phyloP scores from a whole-genome alignment of 2,888 invertebrate genomes.

The Drosophila nr. fundita region DNA sequence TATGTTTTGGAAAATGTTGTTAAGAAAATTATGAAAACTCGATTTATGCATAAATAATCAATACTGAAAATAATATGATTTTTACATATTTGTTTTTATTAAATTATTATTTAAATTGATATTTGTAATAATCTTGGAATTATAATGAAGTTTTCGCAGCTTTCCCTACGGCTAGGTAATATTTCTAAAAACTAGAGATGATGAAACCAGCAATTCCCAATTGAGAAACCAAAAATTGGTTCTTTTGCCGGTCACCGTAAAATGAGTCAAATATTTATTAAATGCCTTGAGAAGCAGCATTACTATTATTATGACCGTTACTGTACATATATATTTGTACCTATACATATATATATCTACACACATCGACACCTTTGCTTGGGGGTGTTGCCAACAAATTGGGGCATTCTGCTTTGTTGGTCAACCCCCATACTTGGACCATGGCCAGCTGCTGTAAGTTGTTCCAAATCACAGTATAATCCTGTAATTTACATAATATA shows the following conservation, averaged over 20 bases:
- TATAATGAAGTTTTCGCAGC: not conserved
- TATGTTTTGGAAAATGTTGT: not conserved
- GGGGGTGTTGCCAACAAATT: conserved; percentile 31
- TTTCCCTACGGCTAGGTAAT: not conserved
- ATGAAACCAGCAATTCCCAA: not conserved
- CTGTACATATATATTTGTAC: not conserved
- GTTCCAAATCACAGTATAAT: conserved; percentile 77
- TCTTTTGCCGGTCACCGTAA: not conserved
- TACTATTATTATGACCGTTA: not conserved
- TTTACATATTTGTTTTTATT: not conserved
- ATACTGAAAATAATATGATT: not conserved
- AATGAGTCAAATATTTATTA: not conserved
- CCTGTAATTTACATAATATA: conserved; percentile 80
- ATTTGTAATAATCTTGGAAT: not conserved
- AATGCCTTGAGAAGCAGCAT: not conserved
- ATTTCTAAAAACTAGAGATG: not conserved
- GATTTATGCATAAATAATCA: not conserved
- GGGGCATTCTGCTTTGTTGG: conserved; percentile 32
- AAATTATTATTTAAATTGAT: not conserved
- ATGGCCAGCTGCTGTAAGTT: conserved; percentile 67
- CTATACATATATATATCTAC: not conserved
- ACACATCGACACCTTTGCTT: conserved; percentile 52
- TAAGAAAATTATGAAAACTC: not conserved
- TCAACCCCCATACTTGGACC: conserved; percentile 40
- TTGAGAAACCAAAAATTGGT: not conserved